Conservation (phyloP, 2,888 invertebrate species). For the Agrilus biguttatus region DNA sequence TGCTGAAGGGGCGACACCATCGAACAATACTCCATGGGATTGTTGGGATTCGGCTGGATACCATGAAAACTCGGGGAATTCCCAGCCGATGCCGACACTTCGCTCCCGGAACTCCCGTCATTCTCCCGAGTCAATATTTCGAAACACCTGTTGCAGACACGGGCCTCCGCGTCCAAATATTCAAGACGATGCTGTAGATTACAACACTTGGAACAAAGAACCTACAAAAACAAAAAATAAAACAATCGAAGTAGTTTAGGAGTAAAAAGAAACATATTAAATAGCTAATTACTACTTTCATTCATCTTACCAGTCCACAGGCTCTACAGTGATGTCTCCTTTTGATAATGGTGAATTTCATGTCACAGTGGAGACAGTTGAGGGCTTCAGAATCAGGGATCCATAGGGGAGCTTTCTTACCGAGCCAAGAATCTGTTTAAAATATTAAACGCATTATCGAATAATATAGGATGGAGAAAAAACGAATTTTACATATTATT, state of each 20-base stretch:
- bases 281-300: neutral
- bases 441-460: too few species aligned
- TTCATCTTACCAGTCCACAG: slow-evolving; percentile 53
- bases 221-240: slow-evolving; percentile 32
- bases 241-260: too few species aligned
- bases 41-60: slow-evolving; percentile 64
- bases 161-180: slow-evolving; percentile 61
- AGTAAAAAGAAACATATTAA: neutral
- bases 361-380: slow-evolving; percentile 70
- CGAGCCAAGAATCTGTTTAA: slow-evolving; percentile 32
- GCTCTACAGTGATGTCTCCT: slow-evolving; percentile 79
- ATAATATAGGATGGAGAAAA: too few species aligned
- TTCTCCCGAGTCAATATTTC: slow-evolving; percentile 32
- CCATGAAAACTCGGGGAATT: slow-evolving; percentile 19
- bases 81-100: slow-evolving; percentile 16
- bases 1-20: slow-evolving; percentile 67
- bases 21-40: slow-evolving; percentile 78
- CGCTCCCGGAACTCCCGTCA: slow-evolving; percentile 18
- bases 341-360: slow-evolving; percentile 67
- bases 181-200: slow-evolving; percentile 53
- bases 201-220: slow-evolving; percentile 68
- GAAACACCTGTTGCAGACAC: slow-evolving; percentile 63
- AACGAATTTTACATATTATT: too few species aligned
- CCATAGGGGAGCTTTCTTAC: slow-evolving; percentile 71
- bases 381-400: slow-evolving; percentile 70